phyloP scores from a whole-genome alignment of 1,140 invertebrate species.

The Stenopsyche tienmushanensis region DNA sequence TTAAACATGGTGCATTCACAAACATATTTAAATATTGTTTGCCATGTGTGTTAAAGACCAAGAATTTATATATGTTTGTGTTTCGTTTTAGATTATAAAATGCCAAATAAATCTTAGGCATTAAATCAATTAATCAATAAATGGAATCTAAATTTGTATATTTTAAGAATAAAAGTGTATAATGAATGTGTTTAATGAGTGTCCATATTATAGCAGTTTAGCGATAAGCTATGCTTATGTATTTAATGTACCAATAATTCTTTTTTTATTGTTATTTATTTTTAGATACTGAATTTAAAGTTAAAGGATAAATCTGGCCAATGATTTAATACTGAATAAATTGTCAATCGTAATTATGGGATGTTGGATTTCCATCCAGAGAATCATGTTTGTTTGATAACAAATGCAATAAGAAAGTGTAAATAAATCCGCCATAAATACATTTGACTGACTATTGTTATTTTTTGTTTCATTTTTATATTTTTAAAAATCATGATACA shows the following conservation, averaged over 20 bases:
- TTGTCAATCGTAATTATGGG: too few relatives aligned
- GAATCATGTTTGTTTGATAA: not conserved
- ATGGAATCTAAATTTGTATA: not conserved
- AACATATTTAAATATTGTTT: too few relatives aligned
- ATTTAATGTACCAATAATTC: slow-evolving; percentile 31
- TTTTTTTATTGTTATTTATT: slow-evolving; percentile 38
- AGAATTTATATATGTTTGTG: not conserved
- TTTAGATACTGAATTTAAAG: slow-evolving; percentile 31
- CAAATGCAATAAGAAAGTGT: slow-evolving; percentile 34
- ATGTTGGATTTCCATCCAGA: too few relatives aligned
- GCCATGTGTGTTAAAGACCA: not conserved
- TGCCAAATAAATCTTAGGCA: not conserved
- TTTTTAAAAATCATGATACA: not conserved
- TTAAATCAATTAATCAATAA: not conserved
- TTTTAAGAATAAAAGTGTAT: not conserved
- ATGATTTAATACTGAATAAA: too few relatives aligned
- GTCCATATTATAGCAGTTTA: slow-evolving; percentile 34
- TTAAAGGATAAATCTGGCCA: slow-evolving; percentile 32
- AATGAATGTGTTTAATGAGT: slow-evolving; percentile 36
- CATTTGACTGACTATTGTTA: slow-evolving; percentile 40
- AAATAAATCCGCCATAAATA: slow-evolving; percentile 39
- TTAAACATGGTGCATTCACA: not conserved
- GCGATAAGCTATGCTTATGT: slow-evolving; percentile 34
- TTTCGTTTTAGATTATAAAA: not conserved
- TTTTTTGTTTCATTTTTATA: slow-evolving; percentile 10